These are phyloP conservation scores for Acanthosepion pharaonis DNA, from an alignment of 2,888 invertebrate species.

Conservation along the genomic window DNA sequence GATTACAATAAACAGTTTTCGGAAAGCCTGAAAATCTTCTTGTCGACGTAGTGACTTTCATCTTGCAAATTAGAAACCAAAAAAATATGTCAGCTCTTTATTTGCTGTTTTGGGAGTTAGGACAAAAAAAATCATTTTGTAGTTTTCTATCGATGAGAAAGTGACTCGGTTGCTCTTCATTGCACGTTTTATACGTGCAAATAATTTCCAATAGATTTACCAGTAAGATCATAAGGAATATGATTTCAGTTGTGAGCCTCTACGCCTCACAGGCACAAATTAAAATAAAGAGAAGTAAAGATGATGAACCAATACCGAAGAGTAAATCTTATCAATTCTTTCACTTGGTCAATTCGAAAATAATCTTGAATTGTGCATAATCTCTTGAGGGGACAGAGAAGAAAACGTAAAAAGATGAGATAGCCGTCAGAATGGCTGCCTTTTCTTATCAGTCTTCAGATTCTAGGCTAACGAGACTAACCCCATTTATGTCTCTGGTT, in stretches of 20 bases:
- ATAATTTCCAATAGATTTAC: not conserved
- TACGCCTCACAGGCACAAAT: not conserved
- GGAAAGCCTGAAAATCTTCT: not conserved
- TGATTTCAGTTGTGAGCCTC: not conserved
- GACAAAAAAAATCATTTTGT: not conserved
- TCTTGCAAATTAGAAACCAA: not conserved
- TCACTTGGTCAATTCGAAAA: not conserved
- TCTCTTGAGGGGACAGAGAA: not conserved
- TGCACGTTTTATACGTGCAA: not conserved
- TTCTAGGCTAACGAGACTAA: not conserved
- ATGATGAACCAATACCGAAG: not conserved
- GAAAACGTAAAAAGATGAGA: not conserved
- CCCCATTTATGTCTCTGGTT: not conserved
- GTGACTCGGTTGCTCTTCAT: not conserved
- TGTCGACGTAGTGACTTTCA: not conserved
- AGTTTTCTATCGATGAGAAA: not conserved
- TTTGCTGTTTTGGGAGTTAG: too few relatives aligned
- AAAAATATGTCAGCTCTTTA: not conserved
- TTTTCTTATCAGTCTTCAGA: not conserved
- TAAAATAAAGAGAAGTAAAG: not conserved
- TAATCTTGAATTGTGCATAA: slow-evolving; percentile 13
- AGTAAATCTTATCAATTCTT: not conserved
- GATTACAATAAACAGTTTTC: too few relatives aligned
- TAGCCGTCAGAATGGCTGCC: not conserved
- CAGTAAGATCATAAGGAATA: not conserved